Base-by-base conservation (phyloP, 2,797 vertebrate genomes). In the Enteromius thamalakanensis region DNA sequence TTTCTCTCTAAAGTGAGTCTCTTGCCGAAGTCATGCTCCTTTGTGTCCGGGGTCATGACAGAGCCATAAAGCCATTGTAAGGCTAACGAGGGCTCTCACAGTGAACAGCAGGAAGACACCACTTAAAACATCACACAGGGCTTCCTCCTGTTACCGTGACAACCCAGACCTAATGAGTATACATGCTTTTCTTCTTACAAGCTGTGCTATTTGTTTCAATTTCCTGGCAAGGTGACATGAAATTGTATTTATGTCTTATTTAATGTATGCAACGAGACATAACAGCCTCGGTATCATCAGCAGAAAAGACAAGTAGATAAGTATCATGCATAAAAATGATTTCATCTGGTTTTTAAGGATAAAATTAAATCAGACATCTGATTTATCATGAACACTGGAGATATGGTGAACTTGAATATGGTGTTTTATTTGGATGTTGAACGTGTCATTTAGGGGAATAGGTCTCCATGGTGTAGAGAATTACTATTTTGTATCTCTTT, bases 131-230 rank as follows among this genome's bases (percentile, higher is more conserved):
- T 72, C 26, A 72, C 51, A 70, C 65, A 55, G 71, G 21, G 71
- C 15, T 82, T 82, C 45, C 70, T 51, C 32, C n/a, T 75, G 45
- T 65, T 65, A 75, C 45, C 8, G 3, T 82, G 45, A 82, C 71
- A 67, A 75, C 58, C n/a, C n/a, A 60, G 34, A 42, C n/a, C n/a
- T 45, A 76, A 62, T 62, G 55, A 62, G 55, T n/a, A 45, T 17
- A 55, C 32, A 76, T 76, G 76, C 17, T 77, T 77, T 64, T 47
- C 58, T 45, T 62, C 2, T 64, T 64, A 47, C 37, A 45, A 72
- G 26, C 68, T 71, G 19, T 32, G 6, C 34, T 58, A 23, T 65
- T 49, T 68, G 29, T 53, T 53, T 80, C 14, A 15, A 19, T 55
- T 70, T 29, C 67, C 42, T 49, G 47, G 62, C 10, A 3, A 64